Evolutionary conservation across 2,888 invertebrate genomes (phyloP), one percentile per base, ranked within the genome.

Genomic region (Disparrhopalites patrizii): DNA sequence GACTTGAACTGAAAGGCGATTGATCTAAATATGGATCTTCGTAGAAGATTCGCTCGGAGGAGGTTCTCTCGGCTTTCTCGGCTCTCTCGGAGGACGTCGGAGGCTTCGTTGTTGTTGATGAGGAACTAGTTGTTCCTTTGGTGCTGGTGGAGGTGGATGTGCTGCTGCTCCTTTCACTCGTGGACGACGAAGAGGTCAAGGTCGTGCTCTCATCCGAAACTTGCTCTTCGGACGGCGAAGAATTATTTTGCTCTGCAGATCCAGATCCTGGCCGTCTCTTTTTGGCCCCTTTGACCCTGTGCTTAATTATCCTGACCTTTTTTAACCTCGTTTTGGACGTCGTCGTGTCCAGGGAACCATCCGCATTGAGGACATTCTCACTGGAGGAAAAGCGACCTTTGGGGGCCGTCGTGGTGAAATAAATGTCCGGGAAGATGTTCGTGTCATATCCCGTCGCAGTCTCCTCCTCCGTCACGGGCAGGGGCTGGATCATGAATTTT

Each of bases 391-490:
- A 66, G 2, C 66, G 55, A 20, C 69, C 68, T 38, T 69, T 70
- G 10, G 69, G 63, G 0, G 65, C 69, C 4, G 73, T 75, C 4
- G 75, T 72, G 3, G 75, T 75, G 43, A 75, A 75, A 55, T 75
- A 75, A 68, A 75, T 75, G 47, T 75, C 75, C 0, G 75, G 75
- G 60, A 75, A 75, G 23, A 75, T 52, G 57, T 75, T 73, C 0
- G 73, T 68, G 58, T 75, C 75, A 36, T 75, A 75, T 13, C 71
- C 72, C 0, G 70, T 67, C 1, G 70, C 70, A 18, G 71, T 69
- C 4, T 62, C 28, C n/a, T 62, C 28, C 3, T 15, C 27, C 2
- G 15, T 15, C 2, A 30, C 28, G 7, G 56, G 56, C n/a, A 25
- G 25, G 13, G 13, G 36, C 30, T 56, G 36, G 7, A 68, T 31